phyloP scores from a whole-genome alignment of 2,888 invertebrate genomes.

The Aleiodes alternator region DNA sequence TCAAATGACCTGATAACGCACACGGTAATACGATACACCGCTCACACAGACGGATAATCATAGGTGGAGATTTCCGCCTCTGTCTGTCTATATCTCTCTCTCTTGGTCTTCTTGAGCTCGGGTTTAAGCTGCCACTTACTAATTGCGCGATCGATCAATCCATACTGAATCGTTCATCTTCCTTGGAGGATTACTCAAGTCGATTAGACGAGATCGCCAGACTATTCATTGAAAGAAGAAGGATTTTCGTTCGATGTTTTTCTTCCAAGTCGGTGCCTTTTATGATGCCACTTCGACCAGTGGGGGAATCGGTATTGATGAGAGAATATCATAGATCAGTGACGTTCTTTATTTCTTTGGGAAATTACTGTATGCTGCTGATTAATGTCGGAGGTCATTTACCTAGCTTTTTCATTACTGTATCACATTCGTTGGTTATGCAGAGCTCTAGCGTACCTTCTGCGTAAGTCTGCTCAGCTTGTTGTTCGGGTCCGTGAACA shows the following conservation, averaged over 20 bases:
- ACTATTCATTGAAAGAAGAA: conserved; percentile 4
- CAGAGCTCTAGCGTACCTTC: too few relatives aligned
- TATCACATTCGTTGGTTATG: too few relatives aligned
- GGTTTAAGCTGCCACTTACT: conserved; percentile 42
- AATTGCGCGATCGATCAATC: conserved; percentile 47
- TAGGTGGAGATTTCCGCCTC: background rate
- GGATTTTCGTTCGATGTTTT: background rate
- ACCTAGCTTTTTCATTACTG: conserved; percentile 26
- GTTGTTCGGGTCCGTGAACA: background rate
- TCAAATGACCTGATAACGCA: conserved; percentile 34
- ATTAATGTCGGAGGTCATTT: conserved; percentile 56
- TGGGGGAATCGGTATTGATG: background rate
- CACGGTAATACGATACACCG: conserved; percentile 2
- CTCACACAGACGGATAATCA: conserved; percentile 8
- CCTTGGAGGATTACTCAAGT: conserved; percentile 39
- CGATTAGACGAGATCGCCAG: conserved; percentile 29
- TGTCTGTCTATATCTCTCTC: background rate
- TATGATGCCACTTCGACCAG: conserved; percentile 4
- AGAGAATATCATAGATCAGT: conserved; percentile 41
- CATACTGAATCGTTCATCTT: conserved; percentile 34
- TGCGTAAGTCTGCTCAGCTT: too few relatives aligned
- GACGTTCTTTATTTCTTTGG: conserved; percentile 32
- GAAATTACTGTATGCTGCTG: conserved; percentile 37
- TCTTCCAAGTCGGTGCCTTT: background rate
- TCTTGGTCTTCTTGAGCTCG: conserved; percentile 41